Evolutionary conservation across 2,888 invertebrate species (phyloP).

Genomic region (Tinea semifulvella): DNA sequence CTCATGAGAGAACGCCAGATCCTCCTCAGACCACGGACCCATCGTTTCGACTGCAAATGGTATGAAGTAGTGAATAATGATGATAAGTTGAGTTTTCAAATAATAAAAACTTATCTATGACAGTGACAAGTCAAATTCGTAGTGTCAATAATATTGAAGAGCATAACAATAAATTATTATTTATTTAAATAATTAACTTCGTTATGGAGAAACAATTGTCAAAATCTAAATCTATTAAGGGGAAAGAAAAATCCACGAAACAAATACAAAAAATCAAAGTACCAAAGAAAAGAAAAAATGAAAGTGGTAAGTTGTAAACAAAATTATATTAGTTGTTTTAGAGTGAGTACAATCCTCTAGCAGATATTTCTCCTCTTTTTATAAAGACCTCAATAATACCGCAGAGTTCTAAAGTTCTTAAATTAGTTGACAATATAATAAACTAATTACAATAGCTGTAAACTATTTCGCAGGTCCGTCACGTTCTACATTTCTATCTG

Average conservation of each 20-base stretch:
- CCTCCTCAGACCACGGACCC: too few relatives aligned
- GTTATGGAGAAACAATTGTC: conserved; percentile 41
- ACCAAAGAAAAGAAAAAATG: conserved; percentile 43
- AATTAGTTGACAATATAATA: too few relatives aligned
- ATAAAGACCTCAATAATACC: too few relatives aligned
- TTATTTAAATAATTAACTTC: conserved; percentile 21
- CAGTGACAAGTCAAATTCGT: conserved; percentile 7
- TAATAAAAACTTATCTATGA: background rate
- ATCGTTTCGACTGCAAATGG: too few relatives aligned
- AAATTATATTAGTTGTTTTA: too few relatives aligned
- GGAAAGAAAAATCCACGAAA: conserved; percentile 49
- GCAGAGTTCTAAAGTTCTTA: too few relatives aligned
- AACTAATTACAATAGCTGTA: too few relatives aligned
- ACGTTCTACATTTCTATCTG: conserved; percentile 53
- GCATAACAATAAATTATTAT: conserved; percentile 2
- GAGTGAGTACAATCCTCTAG: too few relatives aligned
- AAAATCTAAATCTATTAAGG: conserved; percentile 26
- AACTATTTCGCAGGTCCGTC: conserved; percentile 52
- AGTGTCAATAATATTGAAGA: background rate
- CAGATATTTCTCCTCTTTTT: too few relatives aligned
- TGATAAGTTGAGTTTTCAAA: too few relatives aligned
- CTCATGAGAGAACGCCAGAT: too few relatives aligned
- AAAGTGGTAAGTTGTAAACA: conserved; percentile 46
- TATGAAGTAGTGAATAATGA: too few relatives aligned
- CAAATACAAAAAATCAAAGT: conserved; percentile 36